These are phyloP conservation scores for Anoplolepis gracilipes DNA, from an alignment of 1,140 invertebrate species.

Conservation along the genomic window DNA sequence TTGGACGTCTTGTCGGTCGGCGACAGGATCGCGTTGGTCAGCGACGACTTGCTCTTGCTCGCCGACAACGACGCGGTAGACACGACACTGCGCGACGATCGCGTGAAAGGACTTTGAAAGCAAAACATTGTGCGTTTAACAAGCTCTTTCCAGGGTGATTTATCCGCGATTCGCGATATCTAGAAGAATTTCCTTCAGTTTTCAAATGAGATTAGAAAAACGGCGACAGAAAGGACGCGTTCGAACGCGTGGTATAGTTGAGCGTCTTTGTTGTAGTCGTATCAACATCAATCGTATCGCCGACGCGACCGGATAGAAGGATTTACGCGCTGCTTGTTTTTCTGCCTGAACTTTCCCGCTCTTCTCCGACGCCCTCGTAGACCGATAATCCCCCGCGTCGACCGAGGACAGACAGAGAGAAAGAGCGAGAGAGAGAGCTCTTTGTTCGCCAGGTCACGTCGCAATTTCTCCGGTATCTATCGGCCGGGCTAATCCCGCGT, in stretches of 20 bases:
- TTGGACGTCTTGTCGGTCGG: slow-evolving; percentile 50
- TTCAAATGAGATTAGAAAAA: background rate
- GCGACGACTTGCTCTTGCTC: slow-evolving; percentile 70
- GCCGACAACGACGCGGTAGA: slow-evolving; percentile 60
- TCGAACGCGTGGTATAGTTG: background rate
- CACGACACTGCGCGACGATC: slow-evolving; percentile 76
- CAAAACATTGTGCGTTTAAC: slow-evolving; percentile 81
- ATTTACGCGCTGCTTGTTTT: slow-evolving; percentile 35
- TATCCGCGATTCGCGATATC: background rate
- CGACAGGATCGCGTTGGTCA: slow-evolving; percentile 61
- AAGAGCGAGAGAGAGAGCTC: background rate
- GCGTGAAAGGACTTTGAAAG: slow-evolving; percentile 84
- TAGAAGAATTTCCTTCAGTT: background rate
- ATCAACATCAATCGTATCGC: slow-evolving; percentile 7
- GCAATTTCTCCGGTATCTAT: background rate
- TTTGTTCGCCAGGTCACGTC: background rate
- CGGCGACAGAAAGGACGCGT: background rate
- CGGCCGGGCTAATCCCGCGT: background rate
- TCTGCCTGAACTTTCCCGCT: slow-evolving; percentile 21
- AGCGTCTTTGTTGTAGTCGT: background rate
- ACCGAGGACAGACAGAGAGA: background rate
- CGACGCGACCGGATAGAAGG: background rate
- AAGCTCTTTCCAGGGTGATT: background rate
- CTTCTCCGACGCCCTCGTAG: slow-evolving; percentile 13
- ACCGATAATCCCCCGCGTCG: slow-evolving; percentile 28